Base-by-base conservation (phyloP, 2,797 vertebrate species). In the Acrocephalus scirpaceus region DNA sequence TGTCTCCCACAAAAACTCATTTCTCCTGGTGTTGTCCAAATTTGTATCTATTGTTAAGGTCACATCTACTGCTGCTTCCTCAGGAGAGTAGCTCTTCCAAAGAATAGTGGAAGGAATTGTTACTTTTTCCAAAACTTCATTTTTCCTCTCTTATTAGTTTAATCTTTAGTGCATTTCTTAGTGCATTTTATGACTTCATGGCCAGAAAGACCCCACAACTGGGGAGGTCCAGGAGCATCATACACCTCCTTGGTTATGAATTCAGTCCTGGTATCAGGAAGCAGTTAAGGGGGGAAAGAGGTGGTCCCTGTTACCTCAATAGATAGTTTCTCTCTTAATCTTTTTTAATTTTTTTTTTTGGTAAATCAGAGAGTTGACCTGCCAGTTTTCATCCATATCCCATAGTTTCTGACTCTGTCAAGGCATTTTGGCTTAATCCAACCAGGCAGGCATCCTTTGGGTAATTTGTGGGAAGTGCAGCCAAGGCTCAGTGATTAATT, bases 401-500 rank as follows among this genome's bases (percentile, higher is more conserved):
- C 50, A 80, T 36, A 61, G 45, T 32, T 64, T 50, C 58, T 83
- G 82, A 54, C 26, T 77, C 7, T 51, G 4, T 75, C 76, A 75
- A 11, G 1, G 22, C 1, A 3, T 15, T 86, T 74, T 2, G 5
- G 7, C 18, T 91, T 88, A 88, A 88, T 62, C n/a, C 72, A 91
- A 62, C 16, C 29, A 1, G n/a, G 64, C 38, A 94, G 38, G 48
- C 15, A 0, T 75, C 44, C n/a, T 70, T 84, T 86, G 7, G 62
- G 71, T 76, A 76, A 90, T 84, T 16, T 95, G 40, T 81, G 58
- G 67, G 40, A 93, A 92, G 14, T 44, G 36, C 29, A 76, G 90
- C 58, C 73, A 91, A 81, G 19, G 36, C 15, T 82, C 48, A 66
- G 70, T 80, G 74, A 94, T 81, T 82, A 90, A 95, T 92, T 93